A percentile compares a stretch with the other conserved stretches of the same genome.
Evolutionary conservation across 2,888 invertebrate genomes (phyloP).

Genomic region (Caenorhabditis sp.): DNA sequence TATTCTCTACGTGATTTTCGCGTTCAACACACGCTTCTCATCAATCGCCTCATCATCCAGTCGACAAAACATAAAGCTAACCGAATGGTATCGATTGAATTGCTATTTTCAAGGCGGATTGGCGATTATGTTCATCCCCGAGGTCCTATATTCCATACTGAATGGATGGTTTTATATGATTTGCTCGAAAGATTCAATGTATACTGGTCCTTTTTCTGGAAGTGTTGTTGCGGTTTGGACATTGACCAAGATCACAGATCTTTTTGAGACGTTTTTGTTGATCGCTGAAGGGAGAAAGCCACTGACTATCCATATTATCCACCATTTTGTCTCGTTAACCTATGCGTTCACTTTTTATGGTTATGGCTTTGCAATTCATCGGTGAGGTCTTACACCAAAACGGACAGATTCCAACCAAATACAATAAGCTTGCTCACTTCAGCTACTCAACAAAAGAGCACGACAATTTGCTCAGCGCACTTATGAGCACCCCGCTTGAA

Average conservation of each 20-base stretch:
- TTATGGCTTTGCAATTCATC: conserved; percentile 31
- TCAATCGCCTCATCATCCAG: background rate
- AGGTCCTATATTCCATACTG: conserved; percentile 22
- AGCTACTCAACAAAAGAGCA: no score
- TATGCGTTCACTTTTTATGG: conserved; percentile 43
- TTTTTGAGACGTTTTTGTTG: conserved; percentile 43
- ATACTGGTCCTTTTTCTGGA: conserved; percentile 29
- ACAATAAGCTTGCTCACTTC: no score
- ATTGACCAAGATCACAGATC: conserved; percentile 36
- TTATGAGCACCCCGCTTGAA: no score
- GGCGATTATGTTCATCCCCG: conserved; percentile 33
- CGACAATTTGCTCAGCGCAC: no score
- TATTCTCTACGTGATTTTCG: conserved; percentile 20
- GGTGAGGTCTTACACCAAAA: no score
- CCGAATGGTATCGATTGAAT: conserved; percentile 36
- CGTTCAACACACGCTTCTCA: conserved; percentile 26
- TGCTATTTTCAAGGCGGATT: conserved; percentile 36
- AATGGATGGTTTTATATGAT: conserved; percentile 44
- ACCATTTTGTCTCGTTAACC: conserved; percentile 41
- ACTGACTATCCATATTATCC: conserved; percentile 44
- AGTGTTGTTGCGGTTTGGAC: conserved; percentile 39
- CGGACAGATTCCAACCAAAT: no score
- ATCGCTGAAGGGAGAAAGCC: conserved; percentile 42
- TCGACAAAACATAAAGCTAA: background rate
- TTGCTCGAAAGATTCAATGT: conserved; percentile 36